Percentiles rank a stretch among this genome's conserved stretches.
phyloP scores from a whole-genome alignment of 1,140 invertebrate genomes.

The Drosophila dunni region DNA sequence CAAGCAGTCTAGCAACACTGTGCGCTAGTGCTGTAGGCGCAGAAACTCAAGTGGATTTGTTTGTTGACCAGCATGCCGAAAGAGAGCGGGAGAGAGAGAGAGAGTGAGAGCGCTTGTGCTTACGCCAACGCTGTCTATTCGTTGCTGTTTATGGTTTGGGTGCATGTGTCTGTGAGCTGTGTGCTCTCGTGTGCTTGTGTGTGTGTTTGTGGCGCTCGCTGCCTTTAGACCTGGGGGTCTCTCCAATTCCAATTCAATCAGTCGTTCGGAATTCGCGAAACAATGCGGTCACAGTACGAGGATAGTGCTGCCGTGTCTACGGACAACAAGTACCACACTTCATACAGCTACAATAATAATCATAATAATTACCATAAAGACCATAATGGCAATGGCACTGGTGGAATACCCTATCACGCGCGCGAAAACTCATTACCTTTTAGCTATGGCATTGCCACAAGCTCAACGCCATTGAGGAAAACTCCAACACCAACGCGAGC shows the following conservation, averaged over 20 bases:
- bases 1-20: constrained; percentile 34
- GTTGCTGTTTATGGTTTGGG: constrained; percentile 38
- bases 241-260: constrained; percentile 61
- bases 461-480: constrained; percentile 75
- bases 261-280: constrained; percentile 82
- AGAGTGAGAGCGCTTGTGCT: constrained; percentile 40
- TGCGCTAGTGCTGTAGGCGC: constrained; percentile 44
- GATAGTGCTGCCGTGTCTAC: constrained; percentile 64
- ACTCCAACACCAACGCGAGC: constrained; percentile 68
- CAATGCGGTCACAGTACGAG: constrained; percentile 77
- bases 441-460: constrained; percentile 87
- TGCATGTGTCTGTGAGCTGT: constrained; percentile 4
- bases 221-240: constrained; percentile 43
- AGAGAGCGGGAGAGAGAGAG: constrained; percentile 36
- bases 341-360: constrained; percentile 40
- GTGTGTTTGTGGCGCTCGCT: constrained; percentile 24
- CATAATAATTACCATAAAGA: constrained; percentile 78
- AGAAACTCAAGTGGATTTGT: constrained; percentile 53
- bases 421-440: constrained; percentile 91
- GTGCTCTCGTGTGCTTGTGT: constrained; percentile 15
- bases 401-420: constrained; percentile 91
- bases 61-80: constrained; percentile 52
- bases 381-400: constrained; percentile 62
- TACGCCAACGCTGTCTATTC: constrained; percentile 70
- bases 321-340: constrained; percentile 68